Conservation (phyloP, 2,888 invertebrate genomes). For the Temnothorax ravouxi region DNA sequence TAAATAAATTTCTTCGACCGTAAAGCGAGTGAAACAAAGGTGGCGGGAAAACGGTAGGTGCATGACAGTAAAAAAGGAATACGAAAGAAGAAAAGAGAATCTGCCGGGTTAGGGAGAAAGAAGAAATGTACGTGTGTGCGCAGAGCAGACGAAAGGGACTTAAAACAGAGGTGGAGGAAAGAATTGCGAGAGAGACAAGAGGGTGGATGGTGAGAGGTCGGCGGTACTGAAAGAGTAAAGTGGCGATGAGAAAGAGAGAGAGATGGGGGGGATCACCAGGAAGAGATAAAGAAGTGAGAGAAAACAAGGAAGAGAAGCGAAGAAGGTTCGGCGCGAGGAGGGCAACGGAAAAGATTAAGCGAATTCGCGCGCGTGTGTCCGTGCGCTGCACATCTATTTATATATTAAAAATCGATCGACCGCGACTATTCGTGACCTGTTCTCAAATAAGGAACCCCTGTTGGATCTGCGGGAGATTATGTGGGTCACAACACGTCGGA, state of each 20-base stretch:
- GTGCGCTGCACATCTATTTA: conserved; percentile 45
- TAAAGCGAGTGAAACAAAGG: conserved; percentile 22
- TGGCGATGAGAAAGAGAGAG: background rate
- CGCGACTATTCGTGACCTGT: conserved; percentile 48
- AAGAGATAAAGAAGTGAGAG: background rate
- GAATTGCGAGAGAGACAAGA: conserved; percentile 11
- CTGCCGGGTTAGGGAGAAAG: background rate
- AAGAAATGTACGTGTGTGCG: background rate
- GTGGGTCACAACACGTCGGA: conserved; percentile 22
- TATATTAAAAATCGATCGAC: conserved; percentile 53
- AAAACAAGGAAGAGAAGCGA: conserved; percentile 10
- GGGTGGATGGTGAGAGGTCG: conserved; percentile 16
- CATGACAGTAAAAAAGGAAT: background rate
- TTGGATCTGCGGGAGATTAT: conserved; percentile 37
- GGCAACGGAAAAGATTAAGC: conserved; percentile 31
- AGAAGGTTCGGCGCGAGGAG: background rate
- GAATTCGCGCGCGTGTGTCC: background rate
- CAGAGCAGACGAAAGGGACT: background rate
- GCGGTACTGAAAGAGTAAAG: conserved; percentile 2
- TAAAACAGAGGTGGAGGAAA: conserved; percentile 4
- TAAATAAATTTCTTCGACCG: conserved; percentile 39
- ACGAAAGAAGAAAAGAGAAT: background rate
- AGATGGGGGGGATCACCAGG: background rate
- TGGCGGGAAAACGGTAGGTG: background rate
- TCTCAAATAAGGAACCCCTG: conserved; percentile 24